Percentiles rank a stretch among this genome's conserved stretches.
phyloP scores from a whole-genome alignment of 2,113 vertebrate genomes.

The Clinocottus analis region DNA sequence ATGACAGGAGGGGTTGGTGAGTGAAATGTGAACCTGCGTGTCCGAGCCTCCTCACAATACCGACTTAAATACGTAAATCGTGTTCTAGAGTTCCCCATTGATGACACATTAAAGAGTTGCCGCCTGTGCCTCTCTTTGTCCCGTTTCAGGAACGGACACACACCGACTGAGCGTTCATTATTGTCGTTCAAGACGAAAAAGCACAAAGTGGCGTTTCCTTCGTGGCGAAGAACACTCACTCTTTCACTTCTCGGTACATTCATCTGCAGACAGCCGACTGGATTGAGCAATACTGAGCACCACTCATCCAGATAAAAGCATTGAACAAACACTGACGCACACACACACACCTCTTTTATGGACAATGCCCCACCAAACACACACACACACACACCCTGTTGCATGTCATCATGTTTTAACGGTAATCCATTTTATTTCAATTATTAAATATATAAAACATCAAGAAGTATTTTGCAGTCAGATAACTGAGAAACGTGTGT shows the following conservation, averaged over 20 bases:
- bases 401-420: too few species aligned
- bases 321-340: slow-evolving; percentile 27
- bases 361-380: slow-evolving; percentile 39
- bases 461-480: background rate
- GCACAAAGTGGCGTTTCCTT: background rate
- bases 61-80: background rate
- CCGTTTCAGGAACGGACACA: background rate
- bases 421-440: background rate
- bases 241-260: slow-evolving; percentile 68
- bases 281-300: slow-evolving; percentile 52
- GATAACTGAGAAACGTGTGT: background rate
- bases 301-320: background rate
- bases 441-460: background rate
- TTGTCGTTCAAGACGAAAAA: slow-evolving; percentile 9
- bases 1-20: too few species aligned
- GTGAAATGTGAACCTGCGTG: too few species aligned
- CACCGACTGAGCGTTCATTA: background rate
- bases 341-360: slow-evolving; percentile 27
- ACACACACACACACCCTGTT: background rate
- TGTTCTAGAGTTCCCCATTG: background rate
- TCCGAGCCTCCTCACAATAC: background rate
- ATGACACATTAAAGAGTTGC: background rate
- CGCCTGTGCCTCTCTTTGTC: background rate
- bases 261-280: slow-evolving; percentile 24
- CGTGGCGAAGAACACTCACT: background rate